Percentiles rank a stretch among this genome's conserved stretches.
Evolutionary conservation across 2,113 vertebrate species (phyloP).

Genomic region (Prolemur simus): DNA sequence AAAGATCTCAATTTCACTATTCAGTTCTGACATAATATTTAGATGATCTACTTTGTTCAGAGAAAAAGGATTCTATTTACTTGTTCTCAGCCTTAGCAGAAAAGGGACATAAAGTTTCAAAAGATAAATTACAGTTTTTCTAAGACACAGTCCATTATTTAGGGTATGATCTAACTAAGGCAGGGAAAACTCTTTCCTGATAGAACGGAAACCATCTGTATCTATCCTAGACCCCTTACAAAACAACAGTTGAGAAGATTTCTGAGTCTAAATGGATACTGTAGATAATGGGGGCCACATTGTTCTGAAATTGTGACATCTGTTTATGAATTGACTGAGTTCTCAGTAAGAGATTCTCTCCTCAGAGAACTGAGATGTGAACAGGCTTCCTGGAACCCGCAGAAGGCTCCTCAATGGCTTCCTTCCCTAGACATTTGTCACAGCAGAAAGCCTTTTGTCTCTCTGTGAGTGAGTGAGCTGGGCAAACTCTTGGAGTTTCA

Average conservation of each 20-base stretch:
- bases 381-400: not conserved
- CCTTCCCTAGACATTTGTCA: not conserved
- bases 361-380: not conserved
- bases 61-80: not conserved
- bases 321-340: not conserved
- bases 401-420: not conserved
- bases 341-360: not conserved
- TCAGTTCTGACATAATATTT: not conserved
- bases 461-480: not conserved
- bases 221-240: not conserved
- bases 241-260: not conserved
- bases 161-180: not conserved
- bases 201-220: not conserved
- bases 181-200: not conserved
- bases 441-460: not conserved
- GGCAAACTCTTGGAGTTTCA: not conserved
- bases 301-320: not conserved
- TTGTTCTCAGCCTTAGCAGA: not conserved
- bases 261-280: not conserved
- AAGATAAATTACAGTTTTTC: not conserved
- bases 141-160: not conserved
- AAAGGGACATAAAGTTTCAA: not conserved
- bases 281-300: not conserved
- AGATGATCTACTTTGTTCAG: not conserved
- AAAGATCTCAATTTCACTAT: not conserved